These are phyloP conservation scores for Xenopus borealis DNA, from an alignment of 2,113 vertebrate genomes.

Conservation along the genomic window DNA sequence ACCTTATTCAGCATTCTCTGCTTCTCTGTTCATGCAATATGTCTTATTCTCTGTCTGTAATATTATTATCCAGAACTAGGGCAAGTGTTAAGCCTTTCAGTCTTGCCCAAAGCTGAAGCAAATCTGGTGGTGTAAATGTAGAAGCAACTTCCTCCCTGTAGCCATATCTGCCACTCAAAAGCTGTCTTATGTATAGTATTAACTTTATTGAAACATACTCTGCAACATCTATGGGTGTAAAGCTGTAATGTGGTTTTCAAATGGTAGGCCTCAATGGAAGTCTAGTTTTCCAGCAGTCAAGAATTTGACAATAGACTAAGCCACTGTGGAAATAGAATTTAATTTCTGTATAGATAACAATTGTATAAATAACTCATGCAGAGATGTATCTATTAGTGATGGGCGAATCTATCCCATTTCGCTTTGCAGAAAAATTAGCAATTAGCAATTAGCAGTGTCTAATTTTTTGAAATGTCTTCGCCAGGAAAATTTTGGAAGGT, in stretches of 20 bases:
- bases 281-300: too few relatives aligned
- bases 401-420: too few relatives aligned
- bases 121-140: conserved; percentile 3
- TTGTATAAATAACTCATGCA: too few relatives aligned
- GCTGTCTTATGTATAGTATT: conserved; percentile 22
- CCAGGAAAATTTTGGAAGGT: too few relatives aligned
- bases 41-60: not conserved
- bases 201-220: not conserved
- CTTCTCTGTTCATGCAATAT: not conserved
- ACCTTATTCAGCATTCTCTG: conserved; percentile 18
- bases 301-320: too few relatives aligned
- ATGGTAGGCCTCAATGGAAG: too few relatives aligned
- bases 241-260: not conserved
- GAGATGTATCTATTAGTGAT: too few relatives aligned
- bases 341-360: too few relatives aligned
- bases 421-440: too few relatives aligned
- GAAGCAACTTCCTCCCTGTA: conserved; percentile 5
- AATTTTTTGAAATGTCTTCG: too few relatives aligned
- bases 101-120: conserved; percentile 23
- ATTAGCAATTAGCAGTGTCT: too few relatives aligned
- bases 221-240: not conserved
- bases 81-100: conserved; percentile 31
- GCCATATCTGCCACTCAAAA: conserved; percentile 24
- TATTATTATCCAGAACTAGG: conserved; percentile 32
- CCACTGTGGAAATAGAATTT: too few relatives aligned